Evolutionary conservation across 2,888 invertebrate species (phyloP), one percentile per base, ranked within the genome.

Genomic region (Suillia variegata): DNA sequence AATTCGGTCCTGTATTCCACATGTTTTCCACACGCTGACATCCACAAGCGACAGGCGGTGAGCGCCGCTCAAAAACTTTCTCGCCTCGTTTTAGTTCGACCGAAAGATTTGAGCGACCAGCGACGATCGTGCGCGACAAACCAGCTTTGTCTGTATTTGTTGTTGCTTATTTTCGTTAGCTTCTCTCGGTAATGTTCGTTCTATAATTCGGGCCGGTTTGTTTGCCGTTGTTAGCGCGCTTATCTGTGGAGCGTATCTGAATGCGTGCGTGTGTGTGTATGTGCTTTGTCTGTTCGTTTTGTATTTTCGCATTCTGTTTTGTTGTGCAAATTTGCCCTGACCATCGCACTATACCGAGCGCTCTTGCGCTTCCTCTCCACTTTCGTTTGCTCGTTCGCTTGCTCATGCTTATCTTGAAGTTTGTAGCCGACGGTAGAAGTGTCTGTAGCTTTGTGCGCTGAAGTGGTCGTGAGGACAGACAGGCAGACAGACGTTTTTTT

Each of bases 291-390:
- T n/a, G 13, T 24, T 34, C 59, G 64, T 64, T 66, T 68, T 76
- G 74, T 75, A 70, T 74, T 71, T 71, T 67, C 65, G 67, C 66
- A 64, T 62, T 69, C 62, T 60, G 62, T 63, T 77, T 78, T 73
- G 67, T 54, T 70, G 66, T 73, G 78, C 78, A 73, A 76, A 74
- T 78, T 78, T 74, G 67, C 20, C 48, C 22, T 20, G 33, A 13
- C 33, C 20, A 31, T 18, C 31, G 53, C 62, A 48, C 58, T 60
- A 49, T 58, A n/a, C 22, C 42, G 52, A 61, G 65, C 59, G 62
- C n/a, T 66, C 62, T 55, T 54, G 47, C 48, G 34, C 56, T n/a
- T n/a, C n/a, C n/a, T n/a, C n/a, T n/a, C n/a, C n/a, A n/a, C n/a
- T n/a, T n/a, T n/a, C 42, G 52, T 61, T 65, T 61, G 62, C n/a